Base-by-base conservation (phyloP, 2,888 invertebrate genomes). In the Amiota mariae region DNA sequence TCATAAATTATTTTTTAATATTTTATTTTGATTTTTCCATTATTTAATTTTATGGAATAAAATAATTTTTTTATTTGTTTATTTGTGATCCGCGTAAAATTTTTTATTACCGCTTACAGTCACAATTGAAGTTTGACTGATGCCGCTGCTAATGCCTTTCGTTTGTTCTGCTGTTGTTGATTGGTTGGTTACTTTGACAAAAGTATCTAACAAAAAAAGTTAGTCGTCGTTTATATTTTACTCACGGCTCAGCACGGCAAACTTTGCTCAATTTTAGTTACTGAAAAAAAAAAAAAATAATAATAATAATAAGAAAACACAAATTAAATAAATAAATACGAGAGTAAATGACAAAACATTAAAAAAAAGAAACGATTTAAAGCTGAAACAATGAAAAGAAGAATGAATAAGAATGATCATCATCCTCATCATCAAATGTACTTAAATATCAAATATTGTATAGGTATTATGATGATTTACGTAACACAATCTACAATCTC, bases 161-260 rank as follows among this genome's bases (percentile, higher is more conserved):
- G 49, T 18, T 47, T 20, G 66, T 66, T n/a, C 15, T 54, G 13
- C 12, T 54, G 54, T 12, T 15, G 54, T 10, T n/a, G n/a, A 2
- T 8, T 54, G 15, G 13, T 54, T 54, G 54, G 15, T 54, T 54
- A 15, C 54, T 15, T 54, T 54, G 54, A 13, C 12, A 13, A 13
- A 54, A 54, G 13, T 15, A 54, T 2, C 13, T 54, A 13, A 36
- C 36, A 36, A 36, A 2, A 24, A 24, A 24, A 24, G 24, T 24
- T 24, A 24, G 24, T 24, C 24, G 24, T 24, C 24, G 24, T 24
- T 1, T 56, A 75, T 80, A 80, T 79, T 80, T 77, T 75, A 75
- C 72, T 80, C 73, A 15, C 67, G 67, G n/a, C 67, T 15, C 18
- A 15, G 80, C 74, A 36, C 36, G 36, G 36, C 36, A 36, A 36